Evolutionary conservation across 2,113 vertebrate species (phyloP).

Genomic region (Tinamus guttatus): DNA sequence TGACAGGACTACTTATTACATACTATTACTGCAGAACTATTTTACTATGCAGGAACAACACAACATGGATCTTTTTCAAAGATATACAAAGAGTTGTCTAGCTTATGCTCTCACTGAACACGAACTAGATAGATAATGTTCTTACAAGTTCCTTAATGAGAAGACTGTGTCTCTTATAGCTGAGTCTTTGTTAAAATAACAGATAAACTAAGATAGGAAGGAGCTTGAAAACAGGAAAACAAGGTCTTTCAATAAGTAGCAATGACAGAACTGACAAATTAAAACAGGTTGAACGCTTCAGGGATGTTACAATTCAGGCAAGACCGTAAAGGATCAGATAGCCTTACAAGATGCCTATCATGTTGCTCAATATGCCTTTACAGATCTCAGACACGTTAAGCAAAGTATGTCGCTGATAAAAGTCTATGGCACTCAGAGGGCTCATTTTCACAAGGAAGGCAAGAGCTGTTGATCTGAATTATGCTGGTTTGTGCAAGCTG

Average conservation of each 20-base stretch:
- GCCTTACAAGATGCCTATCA: background rate
- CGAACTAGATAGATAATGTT: background rate
- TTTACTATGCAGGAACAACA: background rate
- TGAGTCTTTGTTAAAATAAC: constrained; percentile 6
- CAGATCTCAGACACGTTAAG: constrained; percentile 14
- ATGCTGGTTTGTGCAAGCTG: background rate
- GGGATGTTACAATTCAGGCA: background rate
- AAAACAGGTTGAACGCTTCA: constrained; percentile 29
- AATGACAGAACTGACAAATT: constrained; percentile 1
- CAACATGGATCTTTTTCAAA: background rate
- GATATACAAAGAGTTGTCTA: background rate
- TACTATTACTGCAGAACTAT: background rate
- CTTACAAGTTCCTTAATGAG: constrained; percentile 20
- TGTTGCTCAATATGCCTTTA: background rate
- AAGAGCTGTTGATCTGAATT: background rate
- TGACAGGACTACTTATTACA: background rate
- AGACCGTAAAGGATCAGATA: constrained; percentile 33
- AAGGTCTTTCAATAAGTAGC: constrained; percentile 26
- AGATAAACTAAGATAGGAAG: constrained; percentile 43
- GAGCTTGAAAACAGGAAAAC: constrained; percentile 1
- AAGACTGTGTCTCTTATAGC: background rate
- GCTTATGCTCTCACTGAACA: background rate
- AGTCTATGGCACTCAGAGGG: background rate
- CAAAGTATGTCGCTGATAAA: background rate
- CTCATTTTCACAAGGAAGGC: background rate